Percentiles rank a stretch among this genome's conserved stretches.
phyloP scores from a whole-genome alignment of 2,113 vertebrate genomes.

The Proteles cristata region DNA sequence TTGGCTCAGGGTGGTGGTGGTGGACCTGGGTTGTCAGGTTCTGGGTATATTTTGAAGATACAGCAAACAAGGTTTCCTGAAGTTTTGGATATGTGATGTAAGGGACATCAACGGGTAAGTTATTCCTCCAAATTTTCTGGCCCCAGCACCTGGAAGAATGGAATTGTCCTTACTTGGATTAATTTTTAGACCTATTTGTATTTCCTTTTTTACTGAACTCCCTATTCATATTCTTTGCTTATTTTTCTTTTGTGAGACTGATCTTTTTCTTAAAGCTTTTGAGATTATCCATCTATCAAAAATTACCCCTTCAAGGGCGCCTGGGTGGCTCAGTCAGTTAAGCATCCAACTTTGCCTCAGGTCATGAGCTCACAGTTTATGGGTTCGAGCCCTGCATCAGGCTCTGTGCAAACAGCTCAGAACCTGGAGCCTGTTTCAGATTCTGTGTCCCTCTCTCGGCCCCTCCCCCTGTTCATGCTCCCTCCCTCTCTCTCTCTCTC shows the following conservation, averaged over 20 bases:
- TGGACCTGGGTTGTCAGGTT: background rate
- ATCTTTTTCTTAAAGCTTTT: constrained; percentile 10
- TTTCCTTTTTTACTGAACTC: background rate
- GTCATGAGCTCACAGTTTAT: too few species aligned
- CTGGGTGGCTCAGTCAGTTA: too few species aligned
- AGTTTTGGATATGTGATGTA: background rate
- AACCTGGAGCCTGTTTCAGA: too few species aligned
- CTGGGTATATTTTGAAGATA: background rate
- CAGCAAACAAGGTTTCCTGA: background rate
- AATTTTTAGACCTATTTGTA: background rate
- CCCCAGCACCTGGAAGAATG: background rate
- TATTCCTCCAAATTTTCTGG: background rate
- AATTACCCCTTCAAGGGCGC: background rate
- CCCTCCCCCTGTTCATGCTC: too few species aligned
- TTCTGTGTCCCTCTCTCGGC: too few species aligned
- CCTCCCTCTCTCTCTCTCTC: too few species aligned
- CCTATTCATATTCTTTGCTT: background rate
- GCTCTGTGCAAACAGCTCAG: too few species aligned
- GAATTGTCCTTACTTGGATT: background rate
- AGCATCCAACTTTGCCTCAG: too few species aligned
- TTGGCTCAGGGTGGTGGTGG: background rate
- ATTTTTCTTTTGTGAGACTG: background rate
- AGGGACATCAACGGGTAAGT: background rate
- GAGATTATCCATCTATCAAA: background rate
- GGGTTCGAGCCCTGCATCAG: too few species aligned